phyloP scores from a whole-genome alignment of 2,888 invertebrate genomes.

The Acleris laterana region DNA sequence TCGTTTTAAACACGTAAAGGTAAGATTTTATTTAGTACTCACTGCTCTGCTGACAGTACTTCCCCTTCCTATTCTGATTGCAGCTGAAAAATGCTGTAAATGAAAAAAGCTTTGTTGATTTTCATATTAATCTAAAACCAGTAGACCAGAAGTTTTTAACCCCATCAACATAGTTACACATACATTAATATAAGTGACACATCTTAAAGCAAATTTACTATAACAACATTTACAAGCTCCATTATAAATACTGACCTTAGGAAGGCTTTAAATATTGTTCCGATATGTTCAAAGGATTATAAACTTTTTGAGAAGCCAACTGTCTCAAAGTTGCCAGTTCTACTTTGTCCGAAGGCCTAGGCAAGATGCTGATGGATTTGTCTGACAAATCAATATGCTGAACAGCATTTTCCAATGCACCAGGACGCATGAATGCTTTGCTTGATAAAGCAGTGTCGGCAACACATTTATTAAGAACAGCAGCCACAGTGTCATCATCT shows the following conservation, averaged over 20 bases:
- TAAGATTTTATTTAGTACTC: too few species aligned
- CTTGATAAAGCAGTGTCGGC: slow-evolving; percentile 64
- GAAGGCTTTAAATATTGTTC: slow-evolving; percentile 55
- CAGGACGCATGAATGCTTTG: slow-evolving; percentile 57
- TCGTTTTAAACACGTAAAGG: too few species aligned
- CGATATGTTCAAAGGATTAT: slow-evolving; percentile 65
- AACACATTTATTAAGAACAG: slow-evolving; percentile 63
- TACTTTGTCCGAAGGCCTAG: slow-evolving; percentile 51
- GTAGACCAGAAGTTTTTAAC: too few species aligned
- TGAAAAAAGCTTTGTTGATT: too few species aligned
- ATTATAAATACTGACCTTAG: background rate
- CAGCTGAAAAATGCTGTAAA: too few species aligned
- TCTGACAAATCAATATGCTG: slow-evolving; percentile 53
- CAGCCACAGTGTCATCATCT: slow-evolving; percentile 47
- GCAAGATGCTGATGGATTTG: slow-evolving; percentile 48
- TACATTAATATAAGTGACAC: too few species aligned
- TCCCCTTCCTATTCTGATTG: too few species aligned
- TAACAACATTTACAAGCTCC: too few species aligned
- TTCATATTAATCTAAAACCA: too few species aligned
- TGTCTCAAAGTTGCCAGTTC: slow-evolving; percentile 56
- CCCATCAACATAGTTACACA: too few species aligned
- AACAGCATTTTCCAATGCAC: slow-evolving; percentile 49
- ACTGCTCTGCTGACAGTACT: too few species aligned
- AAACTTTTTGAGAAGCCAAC: slow-evolving; percentile 55
- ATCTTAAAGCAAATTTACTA: background rate